Base-by-base conservation (phyloP, 2,113 vertebrate genomes). In the Actenoides lindsayi region DNA sequence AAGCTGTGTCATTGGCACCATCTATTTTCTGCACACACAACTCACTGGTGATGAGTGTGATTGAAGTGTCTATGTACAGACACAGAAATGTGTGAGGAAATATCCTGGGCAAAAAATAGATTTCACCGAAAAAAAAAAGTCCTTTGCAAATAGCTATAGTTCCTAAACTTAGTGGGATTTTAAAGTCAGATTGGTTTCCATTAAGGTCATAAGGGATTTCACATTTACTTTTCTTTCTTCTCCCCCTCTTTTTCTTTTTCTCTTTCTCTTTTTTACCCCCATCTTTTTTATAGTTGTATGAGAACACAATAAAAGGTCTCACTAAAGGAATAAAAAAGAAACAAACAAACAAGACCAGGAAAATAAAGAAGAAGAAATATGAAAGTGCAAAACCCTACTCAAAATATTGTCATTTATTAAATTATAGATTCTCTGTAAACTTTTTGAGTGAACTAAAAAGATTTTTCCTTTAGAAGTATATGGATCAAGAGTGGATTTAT, bases 1-100 rank as follows among this genome's bases (percentile, higher is more conserved):
- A 82, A 85, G 69, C 39, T 48, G 48, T 71, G 48, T 82, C 83
- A 48, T 12, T 70, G 63, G n/a, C 93, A 96, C 82, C 30, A 44
- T 85, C 75, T 85, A 94, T 94, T 95, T 96, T 90, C 74, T 93
- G 67, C 90, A 65, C 50, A 33, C 31, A 37, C 44, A 82, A 9
- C 0, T 0, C 35, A 33, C 10, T 0, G 1, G 70, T 70, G 91
- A 87, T 91, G 87, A 87, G 87, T 96, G 87, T 63, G 65, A 56
- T 39, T 68, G 87, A 95, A 94, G 64, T 65, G n/a, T n/a, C 68
- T 71, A 15, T 56, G 65, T 23, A 33, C 30, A 92, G 69, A 70
- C 46, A 75, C 1, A 4, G 28, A 28, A 59, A 7, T 44, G 14
- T 7, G 23, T 48, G 67, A 93, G 54, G 69, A 87, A 94, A 79